Conservation (phyloP, 2,888 invertebrate genomes). For the Pyrocoelia pectoralis region DNA sequence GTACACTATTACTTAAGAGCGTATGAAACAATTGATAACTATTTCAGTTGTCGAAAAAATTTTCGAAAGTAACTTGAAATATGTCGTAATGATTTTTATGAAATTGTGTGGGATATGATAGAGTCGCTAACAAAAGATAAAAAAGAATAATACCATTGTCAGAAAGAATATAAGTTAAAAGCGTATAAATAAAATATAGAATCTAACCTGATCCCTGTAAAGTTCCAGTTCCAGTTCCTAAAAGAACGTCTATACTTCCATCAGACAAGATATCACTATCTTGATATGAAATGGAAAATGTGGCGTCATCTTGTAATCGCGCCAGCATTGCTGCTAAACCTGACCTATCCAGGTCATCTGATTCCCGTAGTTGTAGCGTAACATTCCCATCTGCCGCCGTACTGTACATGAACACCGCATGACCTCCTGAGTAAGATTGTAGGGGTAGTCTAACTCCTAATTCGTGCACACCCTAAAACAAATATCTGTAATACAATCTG, state of each 20-base stretch:
- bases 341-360: slow-evolving; percentile 61
- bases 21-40: too few relatives aligned
- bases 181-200: slow-evolving; percentile 15
- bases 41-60: too few relatives aligned
- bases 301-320: slow-evolving; percentile 68
- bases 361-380: slow-evolving; percentile 70
- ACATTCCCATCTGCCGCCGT: slow-evolving; percentile 72
- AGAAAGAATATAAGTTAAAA: too few relatives aligned
- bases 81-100: too few relatives aligned
- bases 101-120: too few relatives aligned
- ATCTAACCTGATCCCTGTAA: slow-evolving; percentile 53
- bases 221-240: slow-evolving; percentile 68
- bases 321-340: slow-evolving; percentile 61
- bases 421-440: slow-evolving; percentile 65
- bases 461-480: slow-evolving; percentile 58
- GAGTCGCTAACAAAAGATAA: too few relatives aligned
- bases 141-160: too few relatives aligned
- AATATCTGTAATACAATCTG: neutral
- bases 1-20: too few relatives aligned
- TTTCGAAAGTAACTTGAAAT: too few relatives aligned
- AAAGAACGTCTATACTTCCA: slow-evolving; percentile 62
- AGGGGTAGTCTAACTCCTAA: slow-evolving; percentile 62
- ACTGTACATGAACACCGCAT: slow-evolving; percentile 75
- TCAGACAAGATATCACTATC: slow-evolving; percentile 79
- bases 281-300: slow-evolving; percentile 76